Conservation (phyloP, 2,888 invertebrate species). For the Tipula unca region DNA sequence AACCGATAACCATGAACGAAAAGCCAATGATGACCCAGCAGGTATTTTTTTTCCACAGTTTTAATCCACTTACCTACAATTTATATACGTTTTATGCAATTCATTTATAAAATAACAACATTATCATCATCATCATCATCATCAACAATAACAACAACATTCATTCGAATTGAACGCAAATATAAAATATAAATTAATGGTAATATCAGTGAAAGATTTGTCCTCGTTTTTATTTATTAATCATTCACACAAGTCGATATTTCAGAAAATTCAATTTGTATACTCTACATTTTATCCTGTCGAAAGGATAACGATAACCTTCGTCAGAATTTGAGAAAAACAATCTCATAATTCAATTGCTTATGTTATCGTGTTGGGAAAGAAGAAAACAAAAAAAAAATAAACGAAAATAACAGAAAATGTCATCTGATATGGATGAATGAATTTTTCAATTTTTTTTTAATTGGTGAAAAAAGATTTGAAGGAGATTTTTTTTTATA, state of each 20-base stretch:
- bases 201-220: not conserved
- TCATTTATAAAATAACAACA: not conserved
- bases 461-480: not conserved
- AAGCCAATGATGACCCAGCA: not conserved
- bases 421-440: not conserved
- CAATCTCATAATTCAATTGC: constrained; percentile 14
- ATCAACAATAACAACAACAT: not conserved
- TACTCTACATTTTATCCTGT: not conserved
- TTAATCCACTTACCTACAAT: not conserved
- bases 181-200: not conserved
- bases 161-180: not conserved
- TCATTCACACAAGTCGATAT: not conserved
- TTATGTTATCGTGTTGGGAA: not conserved
- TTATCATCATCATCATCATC: not conserved
- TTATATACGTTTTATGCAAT: not conserved
- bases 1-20: not conserved
- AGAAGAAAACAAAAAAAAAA: not conserved
- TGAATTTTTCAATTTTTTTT: not conserved
- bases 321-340: not conserved
- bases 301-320: constrained; percentile 14
- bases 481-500: not conserved
- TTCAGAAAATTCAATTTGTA: constrained; percentile 14
- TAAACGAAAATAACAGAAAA: not conserved
- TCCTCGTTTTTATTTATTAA: not conserved
- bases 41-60: not conserved